Percentiles rank a stretch among this genome's conserved stretches.
These are phyloP conservation scores for Epizoanthus scotinus DNA, from an alignment of 92 coral and sea anemone genomes.

Conservation along the genomic window DNA sequence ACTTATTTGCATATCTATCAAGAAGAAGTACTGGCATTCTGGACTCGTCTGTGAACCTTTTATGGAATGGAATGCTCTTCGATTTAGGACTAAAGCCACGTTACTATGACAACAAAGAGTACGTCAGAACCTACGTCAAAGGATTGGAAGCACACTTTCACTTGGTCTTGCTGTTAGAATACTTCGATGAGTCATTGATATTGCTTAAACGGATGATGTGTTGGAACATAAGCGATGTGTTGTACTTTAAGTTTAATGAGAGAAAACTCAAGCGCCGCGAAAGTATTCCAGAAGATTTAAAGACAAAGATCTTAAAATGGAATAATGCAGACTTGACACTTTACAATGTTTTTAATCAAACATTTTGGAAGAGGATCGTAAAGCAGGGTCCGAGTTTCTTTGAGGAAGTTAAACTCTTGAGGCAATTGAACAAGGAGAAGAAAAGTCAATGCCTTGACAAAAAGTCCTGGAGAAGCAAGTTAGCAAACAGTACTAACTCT, in stretches of 20 bases:
- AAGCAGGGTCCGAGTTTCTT: slow-evolving; percentile 63
- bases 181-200: slow-evolving; percentile 79
- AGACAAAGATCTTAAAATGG: slow-evolving; percentile 53
- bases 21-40: neutral
- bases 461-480: neutral
- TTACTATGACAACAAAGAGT: slow-evolving; percentile 43
- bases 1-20: slow-evolving; percentile 3
- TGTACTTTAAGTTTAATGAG: slow-evolving; percentile 71
- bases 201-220: slow-evolving; percentile 72
- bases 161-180: slow-evolving; percentile 68
- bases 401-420: slow-evolving; percentile 54
- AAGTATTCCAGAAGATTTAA: slow-evolving; percentile 27
- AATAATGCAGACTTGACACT: slow-evolving; percentile 62
- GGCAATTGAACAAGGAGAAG: slow-evolving; percentile 29
- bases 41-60: slow-evolving; percentile 27
- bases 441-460: slow-evolving; percentile 4
- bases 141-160: slow-evolving; percentile 61
- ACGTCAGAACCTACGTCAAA: slow-evolving; percentile 50
- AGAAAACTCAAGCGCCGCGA: slow-evolving; percentile 31
- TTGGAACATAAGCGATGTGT: slow-evolving; percentile 63
- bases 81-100: slow-evolving; percentile 67
- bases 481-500: neutral
- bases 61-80: slow-evolving; percentile 67
- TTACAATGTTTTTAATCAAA: slow-evolving; percentile 56
- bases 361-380: slow-evolving; percentile 64